phyloP scores from a whole-genome alignment of 92 coral and sea anemone species.

The Nematostella vectensis region DNA sequence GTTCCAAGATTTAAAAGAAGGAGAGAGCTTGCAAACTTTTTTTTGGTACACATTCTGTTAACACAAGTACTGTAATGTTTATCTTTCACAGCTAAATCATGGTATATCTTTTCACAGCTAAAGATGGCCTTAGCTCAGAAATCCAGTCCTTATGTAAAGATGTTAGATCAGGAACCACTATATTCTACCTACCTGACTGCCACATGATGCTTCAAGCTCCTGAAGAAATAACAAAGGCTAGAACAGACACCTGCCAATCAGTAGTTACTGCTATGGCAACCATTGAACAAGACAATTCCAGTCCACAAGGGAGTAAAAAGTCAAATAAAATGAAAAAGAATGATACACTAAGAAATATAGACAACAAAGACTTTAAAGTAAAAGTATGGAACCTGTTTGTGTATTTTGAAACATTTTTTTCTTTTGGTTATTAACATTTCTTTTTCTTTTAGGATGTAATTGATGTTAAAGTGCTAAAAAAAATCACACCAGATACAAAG shows the following conservation, averaged over 20 bases:
- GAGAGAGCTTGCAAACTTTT: too few species aligned
- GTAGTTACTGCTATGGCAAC: constrained; percentile 17
- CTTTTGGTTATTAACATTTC: neutral
- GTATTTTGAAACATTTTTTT: neutral
- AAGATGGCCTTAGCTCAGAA: constrained; percentile 9
- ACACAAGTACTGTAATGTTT: too few species aligned
- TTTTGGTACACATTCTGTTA: too few species aligned
- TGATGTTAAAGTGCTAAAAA: constrained; percentile 46
- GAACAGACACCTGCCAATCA: constrained; percentile 28
- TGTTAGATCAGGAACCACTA: constrained; percentile 33
- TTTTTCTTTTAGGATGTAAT: constrained; percentile 49
- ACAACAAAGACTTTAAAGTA: constrained; percentile 6
- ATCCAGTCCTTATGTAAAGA: constrained; percentile 29
- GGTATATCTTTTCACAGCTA: neutral
- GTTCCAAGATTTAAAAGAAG: too few species aligned
- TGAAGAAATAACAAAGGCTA: constrained; percentile 1
- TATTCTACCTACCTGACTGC: constrained; percentile 50
- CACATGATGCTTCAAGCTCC: constrained; percentile 33
- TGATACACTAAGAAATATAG: constrained; percentile 1
- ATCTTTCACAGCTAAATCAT: neutral
- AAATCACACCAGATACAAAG: constrained; percentile 21
- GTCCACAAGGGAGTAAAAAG: constrained; percentile 13
- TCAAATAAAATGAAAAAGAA: constrained; percentile 35
- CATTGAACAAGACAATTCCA: neutral
- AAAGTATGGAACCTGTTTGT: constrained; percentile 19